Evolutionary conservation across 2,797 vertebrate genomes (phyloP).

Genomic region (Lagorchestes hirsutus): DNA sequence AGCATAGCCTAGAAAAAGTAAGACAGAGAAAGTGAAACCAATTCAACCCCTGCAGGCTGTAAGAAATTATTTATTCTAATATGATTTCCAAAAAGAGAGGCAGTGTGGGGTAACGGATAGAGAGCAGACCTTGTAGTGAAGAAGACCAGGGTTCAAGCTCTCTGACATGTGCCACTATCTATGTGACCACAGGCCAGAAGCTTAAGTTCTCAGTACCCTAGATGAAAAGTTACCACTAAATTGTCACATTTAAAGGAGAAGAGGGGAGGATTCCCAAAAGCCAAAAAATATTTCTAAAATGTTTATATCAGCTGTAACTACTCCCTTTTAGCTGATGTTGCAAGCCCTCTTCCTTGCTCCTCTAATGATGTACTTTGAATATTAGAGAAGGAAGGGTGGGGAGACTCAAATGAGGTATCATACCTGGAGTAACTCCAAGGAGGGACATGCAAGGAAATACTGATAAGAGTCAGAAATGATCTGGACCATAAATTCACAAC

Average conservation of each 20-base stretch:
- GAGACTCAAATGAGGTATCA: fast-evolving
- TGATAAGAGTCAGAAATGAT: not conserved
- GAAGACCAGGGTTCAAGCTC: not conserved
- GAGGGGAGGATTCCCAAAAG: not conserved
- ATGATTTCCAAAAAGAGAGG: not conserved
- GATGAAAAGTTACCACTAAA: not conserved
- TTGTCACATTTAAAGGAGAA: not conserved
- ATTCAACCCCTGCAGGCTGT: not conserved
- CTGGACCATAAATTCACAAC: not conserved
- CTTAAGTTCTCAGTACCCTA: not conserved
- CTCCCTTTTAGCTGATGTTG: not conserved
- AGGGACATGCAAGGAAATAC: not conserved
- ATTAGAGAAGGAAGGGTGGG: not conserved
- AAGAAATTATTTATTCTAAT: not conserved
- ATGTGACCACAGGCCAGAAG: not conserved
- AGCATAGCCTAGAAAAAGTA: conserved; percentile 66
- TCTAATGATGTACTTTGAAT: not conserved
- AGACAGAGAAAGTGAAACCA: not conserved
- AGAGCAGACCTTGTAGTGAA: not conserved
- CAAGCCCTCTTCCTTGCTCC: not conserved
- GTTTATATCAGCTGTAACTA: not conserved
- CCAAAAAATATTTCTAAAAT: not conserved
- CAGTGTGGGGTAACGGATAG: not conserved
- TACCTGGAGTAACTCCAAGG: not conserved
- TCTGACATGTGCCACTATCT: not conserved